Evolutionary conservation across 2,888 invertebrate genomes (phyloP).

Genomic region (Ormyrus labotus): DNA sequence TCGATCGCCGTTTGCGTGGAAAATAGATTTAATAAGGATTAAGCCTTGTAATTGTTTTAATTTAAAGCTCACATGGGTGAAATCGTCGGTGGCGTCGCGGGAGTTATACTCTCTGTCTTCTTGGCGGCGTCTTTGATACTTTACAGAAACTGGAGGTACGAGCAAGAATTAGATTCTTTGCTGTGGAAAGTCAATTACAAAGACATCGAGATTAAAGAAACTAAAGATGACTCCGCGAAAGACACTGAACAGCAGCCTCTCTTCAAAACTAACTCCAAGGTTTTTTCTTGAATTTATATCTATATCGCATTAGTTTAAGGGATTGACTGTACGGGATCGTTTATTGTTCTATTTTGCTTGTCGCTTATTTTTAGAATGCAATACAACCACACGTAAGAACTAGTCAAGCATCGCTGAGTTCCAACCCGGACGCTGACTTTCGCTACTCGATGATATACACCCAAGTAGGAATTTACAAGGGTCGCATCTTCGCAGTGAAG

Average conservation of each 20-base stretch:
- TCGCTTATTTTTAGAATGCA: constrained; percentile 55
- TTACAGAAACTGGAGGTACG: constrained; percentile 94
- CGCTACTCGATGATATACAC: constrained; percentile 94
- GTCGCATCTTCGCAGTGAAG: constrained; percentile 91
- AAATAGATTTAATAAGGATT: no score
- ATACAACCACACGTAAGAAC: constrained; percentile 80
- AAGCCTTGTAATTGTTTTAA: neutral
- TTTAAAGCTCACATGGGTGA: constrained; percentile 86
- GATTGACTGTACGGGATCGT: no score
- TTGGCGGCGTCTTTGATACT: constrained; percentile 85
- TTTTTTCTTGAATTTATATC: constrained; percentile 12
- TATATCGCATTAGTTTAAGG: neutral
- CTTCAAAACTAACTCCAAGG: constrained; percentile 53
- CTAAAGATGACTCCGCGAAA: constrained; percentile 34
- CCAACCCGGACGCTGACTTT: constrained; percentile 94
- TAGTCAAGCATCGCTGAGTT: constrained; percentile 93
- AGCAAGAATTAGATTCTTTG: constrained; percentile 93
- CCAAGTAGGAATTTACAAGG: constrained; percentile 92
- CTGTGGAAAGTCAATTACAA: constrained; percentile 96
- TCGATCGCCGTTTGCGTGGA: no score
- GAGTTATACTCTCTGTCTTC: constrained; percentile 84
- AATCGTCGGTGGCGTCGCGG: constrained; percentile 88
- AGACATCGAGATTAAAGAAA: constrained; percentile 87
- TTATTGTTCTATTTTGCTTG: no score
- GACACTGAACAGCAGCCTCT: constrained; percentile 32